Evolutionary conservation across 2,888 invertebrate species (phyloP).

Genomic region (Rhimphoctona megacephalus): DNA sequence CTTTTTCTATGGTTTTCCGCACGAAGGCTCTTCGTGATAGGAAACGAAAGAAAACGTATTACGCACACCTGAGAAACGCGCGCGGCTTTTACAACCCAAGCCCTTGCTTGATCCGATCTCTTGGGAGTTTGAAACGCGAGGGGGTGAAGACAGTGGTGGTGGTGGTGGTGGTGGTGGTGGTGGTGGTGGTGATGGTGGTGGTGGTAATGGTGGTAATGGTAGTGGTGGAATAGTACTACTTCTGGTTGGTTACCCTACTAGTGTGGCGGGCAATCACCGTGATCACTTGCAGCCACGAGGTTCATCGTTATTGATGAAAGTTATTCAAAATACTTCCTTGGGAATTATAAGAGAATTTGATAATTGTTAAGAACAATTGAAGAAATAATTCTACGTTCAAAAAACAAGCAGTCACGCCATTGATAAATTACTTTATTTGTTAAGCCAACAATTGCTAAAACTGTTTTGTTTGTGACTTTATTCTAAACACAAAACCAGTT

Average conservation of each 20-base stretch:
- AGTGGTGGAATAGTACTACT: constrained; percentile 53
- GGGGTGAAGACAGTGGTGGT: constrained; percentile 1
- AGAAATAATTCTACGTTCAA: not conserved
- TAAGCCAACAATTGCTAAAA: not conserved
- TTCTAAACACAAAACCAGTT: not conserved
- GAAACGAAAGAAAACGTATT: constrained; percentile 13
- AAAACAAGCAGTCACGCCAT: not conserved
- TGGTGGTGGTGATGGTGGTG: constrained; percentile 2
- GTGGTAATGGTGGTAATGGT: too few relatives aligned
- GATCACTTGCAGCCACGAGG: constrained; percentile 56
- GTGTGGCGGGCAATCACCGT: constrained; percentile 61
- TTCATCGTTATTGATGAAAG: constrained; percentile 27
- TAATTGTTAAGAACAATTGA: not conserved
- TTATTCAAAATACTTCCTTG: not conserved
- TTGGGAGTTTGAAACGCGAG: constrained; percentile 27
- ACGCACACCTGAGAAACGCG: constrained; percentile 3
- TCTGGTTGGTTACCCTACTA: constrained; percentile 55
- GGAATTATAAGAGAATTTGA: not conserved
- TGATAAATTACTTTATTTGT: not conserved
- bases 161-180: constrained; percentile 19
- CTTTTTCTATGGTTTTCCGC: constrained; percentile 1
- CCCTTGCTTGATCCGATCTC: constrained; percentile 25
- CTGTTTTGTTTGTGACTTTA: not conserved
- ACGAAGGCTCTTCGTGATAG: constrained; percentile 5
- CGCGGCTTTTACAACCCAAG: constrained; percentile 44